These are phyloP conservation scores for Excalfactoria chinensis DNA, from an alignment of 2,113 vertebrate species.

Conservation along the genomic window DNA sequence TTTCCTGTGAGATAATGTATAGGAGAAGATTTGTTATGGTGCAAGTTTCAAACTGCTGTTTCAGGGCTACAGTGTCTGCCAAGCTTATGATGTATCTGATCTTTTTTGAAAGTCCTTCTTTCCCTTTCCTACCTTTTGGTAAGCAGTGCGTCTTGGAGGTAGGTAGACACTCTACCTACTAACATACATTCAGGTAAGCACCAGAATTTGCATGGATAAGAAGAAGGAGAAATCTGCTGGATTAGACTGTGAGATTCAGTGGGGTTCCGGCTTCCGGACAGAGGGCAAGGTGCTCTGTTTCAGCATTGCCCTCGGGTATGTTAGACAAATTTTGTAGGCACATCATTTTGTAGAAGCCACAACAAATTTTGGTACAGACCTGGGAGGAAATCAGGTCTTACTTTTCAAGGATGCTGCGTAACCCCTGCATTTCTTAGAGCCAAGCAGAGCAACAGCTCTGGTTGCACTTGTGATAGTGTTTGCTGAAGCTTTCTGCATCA, in stretches of 20 bases:
- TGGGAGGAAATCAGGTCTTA: neutral
- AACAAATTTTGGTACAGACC: neutral
- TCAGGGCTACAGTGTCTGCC: constrained; percentile 81
- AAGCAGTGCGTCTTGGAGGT: neutral
- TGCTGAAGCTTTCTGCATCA: neutral
- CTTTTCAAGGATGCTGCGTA: neutral
- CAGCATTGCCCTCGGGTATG: neutral
- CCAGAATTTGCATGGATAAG: neutral
- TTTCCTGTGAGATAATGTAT: constrained; percentile 84
- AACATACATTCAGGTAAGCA: neutral
- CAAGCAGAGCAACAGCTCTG: neutral
- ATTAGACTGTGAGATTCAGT: neutral
- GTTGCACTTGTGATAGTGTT: neutral
- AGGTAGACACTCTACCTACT: neutral
- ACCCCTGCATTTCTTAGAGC: neutral
- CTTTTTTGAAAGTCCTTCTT: constrained; percentile 65
- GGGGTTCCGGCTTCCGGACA: neutral
- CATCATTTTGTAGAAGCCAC: neutral
- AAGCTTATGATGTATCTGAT: constrained; percentile 83
- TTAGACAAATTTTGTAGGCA: neutral
- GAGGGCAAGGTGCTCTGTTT: neutral
- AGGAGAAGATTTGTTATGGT: constrained; percentile 83
- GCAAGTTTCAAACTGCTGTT: constrained; percentile 84
- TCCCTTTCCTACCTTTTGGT: constrained; percentile 35
- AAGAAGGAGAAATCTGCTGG: neutral